phyloP scores from a whole-genome alignment of 2,888 invertebrate genomes.

The Ophonus ardosiacus region DNA sequence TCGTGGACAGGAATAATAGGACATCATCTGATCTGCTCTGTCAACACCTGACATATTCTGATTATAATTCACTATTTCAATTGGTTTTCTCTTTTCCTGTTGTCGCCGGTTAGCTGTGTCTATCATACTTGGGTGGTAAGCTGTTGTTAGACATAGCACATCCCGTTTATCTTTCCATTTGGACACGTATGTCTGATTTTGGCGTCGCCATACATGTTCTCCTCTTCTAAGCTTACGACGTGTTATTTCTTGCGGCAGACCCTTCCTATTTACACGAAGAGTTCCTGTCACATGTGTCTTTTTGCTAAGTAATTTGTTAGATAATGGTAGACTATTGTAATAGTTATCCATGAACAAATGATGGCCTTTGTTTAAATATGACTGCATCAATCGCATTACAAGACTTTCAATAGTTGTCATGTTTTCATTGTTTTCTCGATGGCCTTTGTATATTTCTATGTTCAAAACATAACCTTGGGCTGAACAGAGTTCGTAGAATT shows the following conservation, averaged over 20 bases:
- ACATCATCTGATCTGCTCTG: conserved; percentile 69
- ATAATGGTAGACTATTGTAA: conserved; percentile 67
- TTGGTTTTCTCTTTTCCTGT: conserved; percentile 67
- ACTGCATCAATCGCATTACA: conserved; percentile 68
- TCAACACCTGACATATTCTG: conserved; percentile 64
- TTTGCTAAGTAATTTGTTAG: conserved; percentile 65
- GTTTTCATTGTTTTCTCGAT: conserved; percentile 62
- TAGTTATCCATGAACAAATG: conserved; percentile 69
- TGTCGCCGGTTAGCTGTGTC: conserved; percentile 50
- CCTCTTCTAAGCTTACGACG: conserved; percentile 65
- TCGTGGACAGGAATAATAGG: conserved; percentile 68
- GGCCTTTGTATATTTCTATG: conserved; percentile 66
- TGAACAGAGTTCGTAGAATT: conserved; percentile 67
- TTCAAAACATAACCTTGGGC: conserved; percentile 67
- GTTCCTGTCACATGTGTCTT: conserved; percentile 68
- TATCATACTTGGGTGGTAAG: conserved; percentile 36
- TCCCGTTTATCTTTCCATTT: conserved; percentile 58
- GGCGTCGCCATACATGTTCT: conserved; percentile 66
- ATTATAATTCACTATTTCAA: conserved; percentile 68
- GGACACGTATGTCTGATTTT: conserved; percentile 65
- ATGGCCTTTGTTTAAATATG: conserved; percentile 69
- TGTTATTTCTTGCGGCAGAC: conserved; percentile 65
- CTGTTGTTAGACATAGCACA: conserved; percentile 58
- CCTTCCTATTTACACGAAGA: conserved; percentile 66
- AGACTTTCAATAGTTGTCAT: conserved; percentile 65